Percentiles rank a stretch among this genome's conserved stretches.
Conservation (phyloP, 2,113 vertebrate genomes). For the Gadus macrocephalus region DNA sequence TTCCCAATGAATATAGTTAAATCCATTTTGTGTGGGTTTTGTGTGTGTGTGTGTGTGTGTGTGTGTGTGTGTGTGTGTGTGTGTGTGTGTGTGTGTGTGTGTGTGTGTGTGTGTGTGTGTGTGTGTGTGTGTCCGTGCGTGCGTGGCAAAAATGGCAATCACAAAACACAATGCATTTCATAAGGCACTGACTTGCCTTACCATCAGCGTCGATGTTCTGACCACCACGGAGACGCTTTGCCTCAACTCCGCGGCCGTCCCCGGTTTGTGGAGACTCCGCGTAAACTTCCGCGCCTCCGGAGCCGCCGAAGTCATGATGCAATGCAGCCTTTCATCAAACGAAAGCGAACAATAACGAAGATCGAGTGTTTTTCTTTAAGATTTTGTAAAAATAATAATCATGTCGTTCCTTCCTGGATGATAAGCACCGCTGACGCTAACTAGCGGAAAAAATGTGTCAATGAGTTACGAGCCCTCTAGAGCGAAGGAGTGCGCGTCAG, state of each 20-base stretch:
- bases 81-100: neutral
- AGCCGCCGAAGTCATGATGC: constrained; percentile 61
- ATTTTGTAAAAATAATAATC: no score
- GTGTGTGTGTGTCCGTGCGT: neutral
- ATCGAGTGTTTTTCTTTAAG: neutral
- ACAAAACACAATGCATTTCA: no score
- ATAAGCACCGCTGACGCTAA: no score
- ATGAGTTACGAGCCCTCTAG: no score
- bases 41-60: neutral
- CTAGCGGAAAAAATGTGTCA: no score
- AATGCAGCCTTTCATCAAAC: constrained; percentile 29
- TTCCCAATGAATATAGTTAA: neutral
- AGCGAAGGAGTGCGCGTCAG: no score
- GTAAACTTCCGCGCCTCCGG: constrained; percentile 92
- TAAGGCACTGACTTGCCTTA: constrained; percentile 55
- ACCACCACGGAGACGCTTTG: constrained; percentile 94
- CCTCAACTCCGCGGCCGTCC: constrained; percentile 89
- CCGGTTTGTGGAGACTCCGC: constrained; percentile 86
- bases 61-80: neutral
- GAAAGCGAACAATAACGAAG: neutral
- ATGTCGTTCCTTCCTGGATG: no score
- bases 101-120: neutral
- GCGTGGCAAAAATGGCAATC: neutral
- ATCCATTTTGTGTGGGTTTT: neutral
- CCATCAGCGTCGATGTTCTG: constrained; percentile 84